Conservation (phyloP, 2,888 invertebrate genomes). For the Melipona beecheii region DNA sequence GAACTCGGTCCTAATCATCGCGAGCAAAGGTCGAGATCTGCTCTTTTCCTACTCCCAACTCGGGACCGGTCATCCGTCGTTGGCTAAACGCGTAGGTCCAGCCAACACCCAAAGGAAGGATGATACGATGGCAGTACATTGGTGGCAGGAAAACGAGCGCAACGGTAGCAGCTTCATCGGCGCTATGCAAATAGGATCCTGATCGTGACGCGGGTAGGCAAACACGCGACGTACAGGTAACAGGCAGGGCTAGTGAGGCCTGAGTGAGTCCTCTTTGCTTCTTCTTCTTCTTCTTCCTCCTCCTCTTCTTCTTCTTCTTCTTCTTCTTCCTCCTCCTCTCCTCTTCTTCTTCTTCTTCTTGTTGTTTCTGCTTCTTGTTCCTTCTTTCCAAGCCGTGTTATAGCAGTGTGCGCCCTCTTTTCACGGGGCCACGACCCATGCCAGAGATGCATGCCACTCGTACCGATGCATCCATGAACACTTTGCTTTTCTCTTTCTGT, state of each 20-base stretch:
- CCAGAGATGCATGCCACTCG: slow-evolving; percentile 68
- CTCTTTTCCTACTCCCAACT: neutral
- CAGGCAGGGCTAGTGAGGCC: slow-evolving; percentile 68
- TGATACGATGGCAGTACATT: slow-evolving; percentile 34
- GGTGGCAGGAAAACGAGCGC: slow-evolving; percentile 58
- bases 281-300: slow-evolving; percentile 40
- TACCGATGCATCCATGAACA: slow-evolving; percentile 66
- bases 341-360: slow-evolving; percentile 29
- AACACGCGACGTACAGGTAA: slow-evolving; percentile 79
- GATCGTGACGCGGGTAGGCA: slow-evolving; percentile 82
- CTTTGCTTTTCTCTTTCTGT: slow-evolving; percentile 60
- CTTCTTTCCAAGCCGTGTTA: slow-evolving; percentile 58
- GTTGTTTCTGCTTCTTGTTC: slow-evolving; percentile 40
- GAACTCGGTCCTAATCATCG: neutral
- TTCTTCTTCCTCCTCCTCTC: slow-evolving; percentile 37
- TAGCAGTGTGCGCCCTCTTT: slow-evolving; percentile 64
- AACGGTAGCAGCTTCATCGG: slow-evolving; percentile 80
- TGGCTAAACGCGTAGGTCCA: slow-evolving; percentile 20
- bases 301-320: slow-evolving; percentile 34
- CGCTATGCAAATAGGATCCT: slow-evolving; percentile 83
- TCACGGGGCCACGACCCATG: slow-evolving; percentile 75
- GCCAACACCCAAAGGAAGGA: slow-evolving; percentile 4
- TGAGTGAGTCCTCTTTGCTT: slow-evolving; percentile 72
- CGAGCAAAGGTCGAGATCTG: neutral
- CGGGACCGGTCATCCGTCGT: slow-evolving; percentile 9